Evolutionary conservation across 2,113 vertebrate species (phyloP), one percentile per base, ranked within the genome.

Genomic region (Sylvietta virens): DNA sequence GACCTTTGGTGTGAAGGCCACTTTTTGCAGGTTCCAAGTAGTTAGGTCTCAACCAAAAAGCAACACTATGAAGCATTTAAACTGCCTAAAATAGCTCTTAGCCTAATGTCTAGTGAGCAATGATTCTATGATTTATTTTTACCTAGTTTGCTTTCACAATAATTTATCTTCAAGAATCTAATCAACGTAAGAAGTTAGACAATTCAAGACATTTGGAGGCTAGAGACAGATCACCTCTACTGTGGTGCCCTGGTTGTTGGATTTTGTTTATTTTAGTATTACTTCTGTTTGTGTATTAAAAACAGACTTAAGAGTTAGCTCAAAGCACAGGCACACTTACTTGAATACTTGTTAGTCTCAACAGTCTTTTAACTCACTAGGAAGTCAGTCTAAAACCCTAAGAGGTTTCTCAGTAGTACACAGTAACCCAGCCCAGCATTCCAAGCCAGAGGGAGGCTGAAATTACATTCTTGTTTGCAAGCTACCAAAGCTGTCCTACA

Each of bases 1-100:
- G 77, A 90, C 65, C 84, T 95, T 72, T 53, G 86, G 72, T 64
- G 80, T 56, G 47, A 97, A 97, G 94, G 88, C 88, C 92, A 94
- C 95, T 93, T 91, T 64, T 88, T 92, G 80, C 62, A 57, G 71
- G 40, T 78, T 92, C 71, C 35, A 50, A 86, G 39, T 62, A 82
- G 61, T 77, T 92, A 56, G 21, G 21, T 91, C 64, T 95, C 85
- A 67, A 73, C 35, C 48, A 48, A 85, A 90, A 76, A 89, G 21
- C 39, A 86, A 71, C 66, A 74, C 79, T 69, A 42, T 40, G 30
- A 95, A 89, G 66, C 54, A 77, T 50, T 92, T 78, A 67, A 94
- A 96, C 93, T 90, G 88, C 88, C 95, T 77, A 45, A 92, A 83
- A 53, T 7, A 91, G 54, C 40, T 56, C 72, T 74, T 37, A 81